These are phyloP conservation scores for Brachionus koreanus DNA, from an alignment of 1,140 invertebrate species.

Conservation along the genomic window DNA sequence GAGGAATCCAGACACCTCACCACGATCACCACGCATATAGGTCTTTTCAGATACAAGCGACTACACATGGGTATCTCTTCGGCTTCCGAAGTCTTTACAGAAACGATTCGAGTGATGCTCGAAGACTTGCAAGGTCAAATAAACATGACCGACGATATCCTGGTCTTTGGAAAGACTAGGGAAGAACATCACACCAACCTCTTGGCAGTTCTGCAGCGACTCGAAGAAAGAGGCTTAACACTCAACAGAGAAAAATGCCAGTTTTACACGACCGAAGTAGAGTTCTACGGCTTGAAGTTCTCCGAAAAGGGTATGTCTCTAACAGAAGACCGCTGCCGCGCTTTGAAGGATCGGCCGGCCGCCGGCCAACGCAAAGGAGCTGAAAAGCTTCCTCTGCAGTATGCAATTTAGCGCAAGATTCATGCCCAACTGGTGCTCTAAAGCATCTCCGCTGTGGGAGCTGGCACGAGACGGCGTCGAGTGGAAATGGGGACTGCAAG, in stretches of 20 bases:
- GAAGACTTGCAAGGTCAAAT: constrained; percentile 36
- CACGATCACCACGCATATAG: constrained; percentile 60
- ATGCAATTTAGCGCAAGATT: background rate
- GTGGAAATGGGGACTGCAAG: constrained; percentile 46
- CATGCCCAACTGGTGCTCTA: background rate
- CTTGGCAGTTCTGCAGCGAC: constrained; percentile 45
- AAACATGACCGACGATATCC: constrained; percentile 48
- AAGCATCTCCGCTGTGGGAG: constrained; percentile 45
- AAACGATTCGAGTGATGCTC: constrained; percentile 45
- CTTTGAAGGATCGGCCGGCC: constrained; percentile 33
- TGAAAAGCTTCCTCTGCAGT: constrained; percentile 29
- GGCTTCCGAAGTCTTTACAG: constrained; percentile 46
- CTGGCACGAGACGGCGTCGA: constrained; percentile 49
- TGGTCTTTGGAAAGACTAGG: constrained; percentile 47
- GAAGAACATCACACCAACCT: constrained; percentile 48
- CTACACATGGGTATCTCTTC: constrained; percentile 56
- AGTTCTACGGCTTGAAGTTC: constrained; percentile 53
- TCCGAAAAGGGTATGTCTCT: constrained; percentile 44
- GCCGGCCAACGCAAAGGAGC: constrained; percentile 34
- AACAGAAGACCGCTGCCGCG: constrained; percentile 43
- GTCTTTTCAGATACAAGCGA: constrained; percentile 52
- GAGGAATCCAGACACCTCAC: constrained; percentile 48
- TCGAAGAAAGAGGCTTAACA: constrained; percentile 48
- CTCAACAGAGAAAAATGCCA: constrained; percentile 55
- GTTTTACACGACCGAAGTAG: constrained; percentile 49